Evolutionary conservation across 2,888 invertebrate genomes (phyloP).

Genomic region (Gastrophysa polygoni): DNA sequence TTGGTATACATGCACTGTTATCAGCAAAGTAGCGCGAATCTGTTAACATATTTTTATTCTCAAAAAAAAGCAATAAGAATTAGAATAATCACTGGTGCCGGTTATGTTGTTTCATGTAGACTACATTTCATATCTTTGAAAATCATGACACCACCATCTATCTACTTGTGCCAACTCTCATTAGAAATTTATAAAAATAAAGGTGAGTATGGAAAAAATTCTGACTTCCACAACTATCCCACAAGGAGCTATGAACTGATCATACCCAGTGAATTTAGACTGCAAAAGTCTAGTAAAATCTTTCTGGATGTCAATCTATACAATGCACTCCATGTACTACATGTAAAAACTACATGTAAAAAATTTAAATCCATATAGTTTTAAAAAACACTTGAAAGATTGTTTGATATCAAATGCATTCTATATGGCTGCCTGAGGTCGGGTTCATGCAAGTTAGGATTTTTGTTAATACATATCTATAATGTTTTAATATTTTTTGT

Average conservation of each 20-base stretch:
- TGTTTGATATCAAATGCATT: background rate
- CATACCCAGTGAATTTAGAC: background rate
- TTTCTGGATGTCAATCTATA: background rate
- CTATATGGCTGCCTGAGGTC: slow-evolving; percentile 1
- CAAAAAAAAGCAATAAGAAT: background rate
- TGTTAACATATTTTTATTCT: too few relatives aligned
- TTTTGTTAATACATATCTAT: too few relatives aligned
- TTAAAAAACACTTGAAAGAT: slow-evolving; percentile 3
- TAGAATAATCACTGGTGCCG: background rate
- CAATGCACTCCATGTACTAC: background rate
- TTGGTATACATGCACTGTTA: too few relatives aligned
- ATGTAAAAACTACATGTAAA: too few relatives aligned
- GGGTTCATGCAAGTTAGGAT: too few relatives aligned
- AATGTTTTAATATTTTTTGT: too few relatives aligned
- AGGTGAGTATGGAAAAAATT: background rate
- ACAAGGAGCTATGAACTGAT: background rate
- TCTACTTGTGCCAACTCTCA: background rate
- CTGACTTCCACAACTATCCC: background rate
- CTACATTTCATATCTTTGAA: background rate
- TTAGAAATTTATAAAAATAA: background rate
- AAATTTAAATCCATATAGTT: background rate
- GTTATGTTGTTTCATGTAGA: background rate
- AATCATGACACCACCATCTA: background rate
- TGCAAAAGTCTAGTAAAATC: slow-evolving; percentile 2
- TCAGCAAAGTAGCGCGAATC: too few relatives aligned